Percentiles rank a stretch among this genome's conserved stretches.
These are phyloP conservation scores for Halictus rubicundus DNA, from an alignment of 1,140 invertebrate genomes.

Conservation along the genomic window DNA sequence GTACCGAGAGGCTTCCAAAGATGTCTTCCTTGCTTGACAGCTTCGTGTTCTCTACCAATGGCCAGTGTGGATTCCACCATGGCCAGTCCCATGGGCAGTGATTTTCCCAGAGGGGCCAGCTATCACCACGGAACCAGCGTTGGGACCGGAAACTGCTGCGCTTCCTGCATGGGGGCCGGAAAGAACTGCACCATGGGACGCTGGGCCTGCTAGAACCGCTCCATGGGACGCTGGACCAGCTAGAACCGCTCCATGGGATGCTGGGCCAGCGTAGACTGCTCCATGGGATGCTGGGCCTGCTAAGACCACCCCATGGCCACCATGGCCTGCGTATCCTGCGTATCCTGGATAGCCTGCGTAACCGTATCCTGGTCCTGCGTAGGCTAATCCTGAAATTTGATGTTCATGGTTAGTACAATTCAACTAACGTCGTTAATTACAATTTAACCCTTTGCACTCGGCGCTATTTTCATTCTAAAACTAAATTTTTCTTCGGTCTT, in stretches of 20 bases:
- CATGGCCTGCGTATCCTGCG: constrained; percentile 58
- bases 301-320: constrained; percentile 56
- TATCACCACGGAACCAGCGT: constrained; percentile 77
- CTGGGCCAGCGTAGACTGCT: constrained; percentile 53
- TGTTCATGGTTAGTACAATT: too few species aligned
- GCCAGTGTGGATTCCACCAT: constrained; percentile 73
- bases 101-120: constrained; percentile 78
- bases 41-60: constrained; percentile 64
- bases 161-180: constrained; percentile 75
- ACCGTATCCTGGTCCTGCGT: constrained; percentile 7
- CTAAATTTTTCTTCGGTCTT: too few species aligned
- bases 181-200: constrained; percentile 72
- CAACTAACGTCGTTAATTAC: too few species aligned
- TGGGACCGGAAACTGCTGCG: constrained; percentile 74
- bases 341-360: constrained; percentile 49
- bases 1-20: constrained; percentile 2
- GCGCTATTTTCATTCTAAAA: too few species aligned
- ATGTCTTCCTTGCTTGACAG: constrained; percentile 1
- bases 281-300: constrained; percentile 51
- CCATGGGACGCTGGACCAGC: constrained; percentile 63
- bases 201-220: constrained; percentile 62
- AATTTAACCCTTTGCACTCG: too few species aligned
- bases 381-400: constrained; percentile 15
- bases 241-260: constrained; percentile 47
- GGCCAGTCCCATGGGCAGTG: constrained; percentile 76